These are phyloP conservation scores for Benthosema pterotum DNA, from an alignment of 2,797 vertebrate species.

Conservation along the genomic window DNA sequence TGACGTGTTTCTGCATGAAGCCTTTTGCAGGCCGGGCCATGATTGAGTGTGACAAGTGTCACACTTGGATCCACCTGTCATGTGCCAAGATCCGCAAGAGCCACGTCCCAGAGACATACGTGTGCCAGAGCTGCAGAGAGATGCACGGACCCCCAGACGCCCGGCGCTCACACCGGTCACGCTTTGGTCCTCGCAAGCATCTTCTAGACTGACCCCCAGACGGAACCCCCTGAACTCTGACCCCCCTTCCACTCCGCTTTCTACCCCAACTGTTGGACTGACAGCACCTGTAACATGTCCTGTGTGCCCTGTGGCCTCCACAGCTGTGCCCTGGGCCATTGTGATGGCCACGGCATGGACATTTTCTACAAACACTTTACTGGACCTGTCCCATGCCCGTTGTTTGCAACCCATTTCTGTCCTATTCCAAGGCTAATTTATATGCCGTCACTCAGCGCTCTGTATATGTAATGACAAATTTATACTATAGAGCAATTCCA, in stretches of 20 bases:
- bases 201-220: constrained; percentile 79
- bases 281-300: constrained; percentile 48
- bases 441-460: too few species aligned
- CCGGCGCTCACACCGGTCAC: constrained; percentile 94
- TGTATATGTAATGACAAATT: too few species aligned
- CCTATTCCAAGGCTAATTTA: constrained; percentile 57
- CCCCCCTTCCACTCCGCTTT: constrained; percentile 15
- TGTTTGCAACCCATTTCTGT: constrained; percentile 51
- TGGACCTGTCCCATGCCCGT: constrained; percentile 56
- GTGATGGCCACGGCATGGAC: not conserved
- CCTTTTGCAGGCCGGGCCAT: constrained; percentile 95
- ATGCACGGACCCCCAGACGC: constrained; percentile 84
- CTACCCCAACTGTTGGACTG: constrained; percentile 71
- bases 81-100: constrained; percentile 98
- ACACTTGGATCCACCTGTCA: constrained; percentile 97
- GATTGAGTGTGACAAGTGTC: constrained; percentile 96
- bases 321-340: constrained; percentile 33
- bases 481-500: too few species aligned
- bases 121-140: constrained; percentile 96
- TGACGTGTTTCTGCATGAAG: constrained; percentile 99
- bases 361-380: constrained; percentile 57
- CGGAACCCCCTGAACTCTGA: constrained; percentile 37
- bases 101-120: constrained; percentile 94
- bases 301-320: constrained; percentile 28
- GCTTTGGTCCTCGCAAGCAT: constrained; percentile 89